Base-by-base conservation (phyloP, 2,888 invertebrate species). In the Mythimna loreyi region DNA sequence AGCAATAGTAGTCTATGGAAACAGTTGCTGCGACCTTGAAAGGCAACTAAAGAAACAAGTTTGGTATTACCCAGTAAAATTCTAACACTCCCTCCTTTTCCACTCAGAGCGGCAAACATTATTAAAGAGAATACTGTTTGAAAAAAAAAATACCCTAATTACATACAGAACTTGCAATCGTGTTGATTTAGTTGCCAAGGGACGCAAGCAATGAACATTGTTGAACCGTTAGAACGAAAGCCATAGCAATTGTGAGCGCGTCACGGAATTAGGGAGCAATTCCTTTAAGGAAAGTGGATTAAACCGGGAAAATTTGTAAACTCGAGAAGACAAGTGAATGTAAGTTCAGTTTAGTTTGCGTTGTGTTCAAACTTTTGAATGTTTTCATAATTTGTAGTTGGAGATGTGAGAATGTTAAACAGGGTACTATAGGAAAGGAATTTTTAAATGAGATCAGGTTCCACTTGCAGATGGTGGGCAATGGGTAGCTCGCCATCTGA, bases 171-270 rank as follows among this genome's bases (percentile, higher is more conserved):
- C 30, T 55, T 9, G 21, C 30, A 71, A 63, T 63, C 30, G 13
- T 16, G 25, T 49, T 55, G 40, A 33, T 70, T 55, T 64, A 49
- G 72, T 21, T 64, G 40, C 30, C 7, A 49, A 55, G 28, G 11
- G 55, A 72, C 53, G 30, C 25, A 61, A 25, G 55, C 43, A 49
- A 71, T 72, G 72, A 72, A 72, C 33, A 36, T 23, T 64, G 50
- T 65, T 45, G 56, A 50, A 45, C 19, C 23, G n/a, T 40, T 47
- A 59, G 23, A 74, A 58, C 36, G 47, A 55, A 67, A 74, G 47
- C 28, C n/a, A 74, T 67, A 55, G 74, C 67, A 58, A 74, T 74
- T 74, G 58, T 43, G 33, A 50, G n/a, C 25, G 30, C 21, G 52
- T 67, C 55, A 67, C 43, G 33, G 74, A 74, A 72, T 66, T 33